These are phyloP conservation scores for Cacatua alba DNA, from an alignment of 2,113 vertebrate genomes.

Conservation along the genomic window DNA sequence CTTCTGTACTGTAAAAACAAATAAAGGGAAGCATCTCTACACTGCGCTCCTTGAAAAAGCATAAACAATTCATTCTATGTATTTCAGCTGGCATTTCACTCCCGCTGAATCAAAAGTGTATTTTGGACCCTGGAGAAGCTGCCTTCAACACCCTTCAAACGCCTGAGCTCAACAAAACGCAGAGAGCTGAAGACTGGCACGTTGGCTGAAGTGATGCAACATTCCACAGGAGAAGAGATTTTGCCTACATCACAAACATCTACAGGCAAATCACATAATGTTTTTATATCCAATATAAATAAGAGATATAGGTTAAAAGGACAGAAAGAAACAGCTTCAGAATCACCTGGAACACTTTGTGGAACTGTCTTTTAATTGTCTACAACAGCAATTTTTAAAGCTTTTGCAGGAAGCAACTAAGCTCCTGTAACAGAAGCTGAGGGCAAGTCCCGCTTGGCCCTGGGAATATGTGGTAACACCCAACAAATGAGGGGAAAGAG, in stretches of 20 bases:
- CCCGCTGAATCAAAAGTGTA: background rate
- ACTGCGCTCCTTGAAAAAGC: background rate
- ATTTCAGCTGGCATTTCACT: background rate
- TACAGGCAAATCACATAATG: background rate
- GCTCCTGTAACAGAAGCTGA: background rate
- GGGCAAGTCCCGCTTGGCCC: background rate
- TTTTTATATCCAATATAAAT: background rate
- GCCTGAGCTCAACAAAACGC: background rate
- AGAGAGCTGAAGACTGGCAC: background rate
- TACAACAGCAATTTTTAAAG: background rate
- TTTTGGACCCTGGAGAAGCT: background rate
- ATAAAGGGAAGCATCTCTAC: background rate
- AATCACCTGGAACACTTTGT: background rate
- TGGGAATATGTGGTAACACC: background rate
- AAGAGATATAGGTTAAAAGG: background rate
- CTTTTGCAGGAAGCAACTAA: background rate
- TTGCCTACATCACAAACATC: background rate
- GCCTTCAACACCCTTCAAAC: background rate
- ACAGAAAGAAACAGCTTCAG: background rate
- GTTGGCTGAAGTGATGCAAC: background rate
- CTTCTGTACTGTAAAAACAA: background rate
- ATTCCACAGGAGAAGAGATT: background rate
- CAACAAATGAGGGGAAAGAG: background rate
- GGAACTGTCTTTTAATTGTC: background rate
- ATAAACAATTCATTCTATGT: background rate